Conservation (phyloP, 1,140 invertebrate genomes). For the Rhyzopertha dominica region DNA sequence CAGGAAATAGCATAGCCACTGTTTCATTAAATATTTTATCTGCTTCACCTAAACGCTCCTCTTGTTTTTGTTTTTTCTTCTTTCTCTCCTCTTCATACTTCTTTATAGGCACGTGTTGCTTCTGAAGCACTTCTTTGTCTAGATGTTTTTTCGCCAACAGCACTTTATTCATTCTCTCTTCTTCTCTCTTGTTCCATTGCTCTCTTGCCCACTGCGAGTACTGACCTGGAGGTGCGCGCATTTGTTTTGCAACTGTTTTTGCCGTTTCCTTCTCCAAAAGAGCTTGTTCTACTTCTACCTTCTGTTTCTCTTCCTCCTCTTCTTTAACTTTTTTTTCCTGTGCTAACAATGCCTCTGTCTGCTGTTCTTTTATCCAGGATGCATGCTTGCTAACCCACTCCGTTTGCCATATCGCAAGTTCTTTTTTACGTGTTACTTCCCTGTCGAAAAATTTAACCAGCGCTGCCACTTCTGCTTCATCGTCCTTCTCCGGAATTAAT, state of each 20-base stretch:
- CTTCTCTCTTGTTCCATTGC: constrained; percentile 44
- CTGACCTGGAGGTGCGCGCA: constrained; percentile 27
- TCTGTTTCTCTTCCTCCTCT: constrained; percentile 18
- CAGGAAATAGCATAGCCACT: constrained; percentile 40
- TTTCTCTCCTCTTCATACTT: constrained; percentile 44
- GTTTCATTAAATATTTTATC: constrained; percentile 37
- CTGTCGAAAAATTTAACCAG: constrained; percentile 17
- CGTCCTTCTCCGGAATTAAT: not conserved
- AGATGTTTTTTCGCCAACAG: constrained; percentile 48
- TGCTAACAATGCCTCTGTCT: constrained; percentile 30
- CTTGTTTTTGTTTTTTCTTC: constrained; percentile 42
- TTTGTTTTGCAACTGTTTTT: constrained; percentile 13
- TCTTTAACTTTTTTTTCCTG: constrained; percentile 19
- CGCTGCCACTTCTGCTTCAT: not conserved
- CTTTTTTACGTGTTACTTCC: constrained; percentile 30
- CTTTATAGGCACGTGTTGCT: constrained; percentile 43
- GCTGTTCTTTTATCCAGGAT: constrained; percentile 36
- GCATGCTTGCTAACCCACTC: constrained; percentile 25
- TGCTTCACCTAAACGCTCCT: constrained; percentile 31
- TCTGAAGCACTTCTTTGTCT: constrained; percentile 46
- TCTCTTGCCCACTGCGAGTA: constrained; percentile 40
- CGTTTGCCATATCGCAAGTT: constrained; percentile 36
- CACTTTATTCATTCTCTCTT: constrained; percentile 47
- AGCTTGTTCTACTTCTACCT: constrained; percentile 20
- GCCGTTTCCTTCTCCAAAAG: constrained; percentile 17